These are phyloP conservation scores for Carollia perspicillata DNA, from an alignment of 2,113 vertebrate genomes.

Conservation along the genomic window DNA sequence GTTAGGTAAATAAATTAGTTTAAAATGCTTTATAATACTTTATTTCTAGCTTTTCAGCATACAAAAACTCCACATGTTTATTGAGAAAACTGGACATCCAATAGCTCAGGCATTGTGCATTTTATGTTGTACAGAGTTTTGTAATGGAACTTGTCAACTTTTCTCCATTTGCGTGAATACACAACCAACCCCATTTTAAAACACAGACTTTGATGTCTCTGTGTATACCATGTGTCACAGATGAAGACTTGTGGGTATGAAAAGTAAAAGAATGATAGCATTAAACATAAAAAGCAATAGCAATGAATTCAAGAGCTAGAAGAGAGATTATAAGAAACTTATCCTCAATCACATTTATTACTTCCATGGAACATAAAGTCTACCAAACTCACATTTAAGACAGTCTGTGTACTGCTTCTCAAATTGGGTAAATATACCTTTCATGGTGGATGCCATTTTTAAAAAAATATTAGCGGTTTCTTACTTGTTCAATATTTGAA, in stretches of 20 bases:
- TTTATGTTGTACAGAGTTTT: neutral
- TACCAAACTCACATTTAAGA: neutral
- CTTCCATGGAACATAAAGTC: neutral
- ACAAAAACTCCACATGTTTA: neutral
- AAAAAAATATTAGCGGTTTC: neutral
- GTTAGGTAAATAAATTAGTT: neutral
- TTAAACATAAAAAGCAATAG: neutral
- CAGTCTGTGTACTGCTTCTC: neutral
- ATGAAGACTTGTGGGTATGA: neutral
- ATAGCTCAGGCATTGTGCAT: neutral
- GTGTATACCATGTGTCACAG: neutral
- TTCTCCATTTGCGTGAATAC: slow-evolving; percentile 1
- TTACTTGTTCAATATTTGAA: slow-evolving; percentile 7
- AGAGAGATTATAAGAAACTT: slow-evolving; percentile 23
- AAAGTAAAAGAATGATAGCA: neutral
- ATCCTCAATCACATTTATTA: neutral
- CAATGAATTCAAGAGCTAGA: neutral
- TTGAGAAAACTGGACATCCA: neutral
- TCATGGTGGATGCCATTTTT: neutral
- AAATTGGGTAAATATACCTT: neutral
- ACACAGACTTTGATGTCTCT: neutral
- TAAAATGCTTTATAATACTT: neutral
- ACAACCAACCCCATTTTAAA: slow-evolving; percentile 40
- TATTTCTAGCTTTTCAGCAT: neutral
- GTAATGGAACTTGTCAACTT: slow-evolving; percentile 35